Conservation (phyloP, 2,113 vertebrate species). For the Engystomops pustulosus region DNA sequence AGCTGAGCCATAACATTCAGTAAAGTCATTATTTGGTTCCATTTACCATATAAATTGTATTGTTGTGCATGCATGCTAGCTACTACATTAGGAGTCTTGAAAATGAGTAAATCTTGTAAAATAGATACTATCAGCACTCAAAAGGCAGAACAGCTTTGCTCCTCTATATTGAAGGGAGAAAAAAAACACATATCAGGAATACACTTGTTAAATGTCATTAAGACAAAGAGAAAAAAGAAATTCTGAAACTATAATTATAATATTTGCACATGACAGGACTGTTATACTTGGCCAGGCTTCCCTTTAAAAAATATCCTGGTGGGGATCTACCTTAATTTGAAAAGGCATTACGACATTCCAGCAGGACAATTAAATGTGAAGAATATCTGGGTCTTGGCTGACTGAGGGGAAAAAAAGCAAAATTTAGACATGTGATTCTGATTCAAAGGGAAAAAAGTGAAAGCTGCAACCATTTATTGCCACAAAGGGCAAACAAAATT, state of each 20-base stretch:
- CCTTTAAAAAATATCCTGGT: conserved; percentile 52
- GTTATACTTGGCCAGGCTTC: conserved; percentile 51
- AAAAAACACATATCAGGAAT: conserved; percentile 63
- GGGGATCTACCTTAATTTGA: conserved; percentile 63
- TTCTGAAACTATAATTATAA: conserved; percentile 65
- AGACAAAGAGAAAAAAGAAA: conserved; percentile 51
- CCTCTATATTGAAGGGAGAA: conserved; percentile 63
- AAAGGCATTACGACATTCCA: conserved; percentile 65
- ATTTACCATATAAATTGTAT: conserved; percentile 90
- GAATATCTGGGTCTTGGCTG: conserved; percentile 62
- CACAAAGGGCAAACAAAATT: neutral
- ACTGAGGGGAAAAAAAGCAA: conserved; percentile 61
- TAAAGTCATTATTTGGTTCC: conserved; percentile 83
- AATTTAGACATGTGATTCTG: conserved; percentile 61
- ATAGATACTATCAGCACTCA: conserved; percentile 76
- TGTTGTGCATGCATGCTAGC: conserved; percentile 82
- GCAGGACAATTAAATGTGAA: conserved; percentile 55
- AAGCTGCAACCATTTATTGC: conserved; percentile 17
- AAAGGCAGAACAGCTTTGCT: conserved; percentile 67
- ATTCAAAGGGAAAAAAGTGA: conserved; percentile 58
- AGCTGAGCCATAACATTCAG: conserved; percentile 85
- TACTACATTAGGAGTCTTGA: conserved; percentile 79
- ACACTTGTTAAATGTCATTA: conserved; percentile 59
- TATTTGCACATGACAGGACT: conserved; percentile 62
- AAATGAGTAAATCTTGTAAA: conserved; percentile 85